Evolutionary conservation across 2,888 invertebrate species (phyloP).

Genomic region (Acanthosoma haemorrhoidale): DNA sequence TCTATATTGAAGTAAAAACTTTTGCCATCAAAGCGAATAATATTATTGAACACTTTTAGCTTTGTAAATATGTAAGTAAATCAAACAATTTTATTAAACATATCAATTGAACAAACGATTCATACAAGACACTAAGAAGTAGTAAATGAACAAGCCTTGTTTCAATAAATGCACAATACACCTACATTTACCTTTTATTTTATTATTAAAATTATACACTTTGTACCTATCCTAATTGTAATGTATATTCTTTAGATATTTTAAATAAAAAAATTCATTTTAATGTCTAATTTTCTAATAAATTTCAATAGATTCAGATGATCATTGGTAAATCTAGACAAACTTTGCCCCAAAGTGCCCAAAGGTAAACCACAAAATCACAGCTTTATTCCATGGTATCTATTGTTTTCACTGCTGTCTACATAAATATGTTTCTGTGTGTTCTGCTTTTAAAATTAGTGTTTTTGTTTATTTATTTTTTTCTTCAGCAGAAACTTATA

Average conservation of each 20-base stretch:
- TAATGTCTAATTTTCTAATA: neutral
- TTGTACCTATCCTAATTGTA: neutral
- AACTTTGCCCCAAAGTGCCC: constrained; percentile 23
- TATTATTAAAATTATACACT: neutral
- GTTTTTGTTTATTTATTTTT: neutral
- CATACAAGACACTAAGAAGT: no score
- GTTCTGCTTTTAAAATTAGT: constrained; percentile 1
- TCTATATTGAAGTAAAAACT: no score
- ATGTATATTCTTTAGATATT: neutral
- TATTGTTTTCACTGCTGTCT: constrained; percentile 12
- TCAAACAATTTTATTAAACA: no score
- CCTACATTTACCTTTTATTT: neutral
- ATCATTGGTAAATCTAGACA: constrained; percentile 17
- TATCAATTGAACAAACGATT: no score
- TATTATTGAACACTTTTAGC: no score
- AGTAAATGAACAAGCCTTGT: neutral
- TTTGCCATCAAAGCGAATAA: no score
- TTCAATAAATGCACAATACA: neutral
- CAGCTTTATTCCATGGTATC: constrained; percentile 19
- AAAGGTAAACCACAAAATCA: constrained; percentile 20
- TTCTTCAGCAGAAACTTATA: neutral
- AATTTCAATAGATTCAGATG: constrained; percentile 11
- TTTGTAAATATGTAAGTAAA: no score
- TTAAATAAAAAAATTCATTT: neutral
- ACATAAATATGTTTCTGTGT: neutral